Evolutionary conservation across 2,797 vertebrate genomes (phyloP), one percentile per base, ranked within the genome.

Genomic region (Echiichthys vipera): DNA sequence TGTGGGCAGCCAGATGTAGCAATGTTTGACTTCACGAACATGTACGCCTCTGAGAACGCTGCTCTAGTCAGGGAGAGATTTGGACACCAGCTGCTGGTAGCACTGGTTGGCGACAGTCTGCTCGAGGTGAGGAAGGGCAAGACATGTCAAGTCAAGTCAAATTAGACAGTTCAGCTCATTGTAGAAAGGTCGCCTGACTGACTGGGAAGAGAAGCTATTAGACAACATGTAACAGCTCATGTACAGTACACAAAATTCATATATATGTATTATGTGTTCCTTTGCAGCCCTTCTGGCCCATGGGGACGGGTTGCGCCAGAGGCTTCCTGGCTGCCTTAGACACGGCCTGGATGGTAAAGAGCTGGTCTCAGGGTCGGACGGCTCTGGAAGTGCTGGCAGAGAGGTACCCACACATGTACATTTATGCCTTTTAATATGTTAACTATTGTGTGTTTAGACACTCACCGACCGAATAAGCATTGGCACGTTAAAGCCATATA

Each of bases 1-100:
- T 96, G 95, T 0, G 95, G 95, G 56, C 97, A 98, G 85, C 96
- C 97, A 5, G 98, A 99, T 15, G 98, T 98, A 73, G 98, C 98
- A 27, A 99, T 99, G 97, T 99, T 99, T 46, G 98, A 99, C 91
- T 99, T 99, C 85, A 99, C 98, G n/a, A 97, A 92, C 89, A 99
- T 99, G 98, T 95, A 99, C 1, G 98, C 97, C 6, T 98, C 98
- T 0, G 98, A 99, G 91, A 98, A 98, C 0, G 97, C 98, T 0
- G 97, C 98, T 0, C 89, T 99, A 64, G 93, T 98, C 83, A 93
- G 98, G 51, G 97, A 99, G 87, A 91, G 97, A 25, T 95, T 93
- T 75, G 95, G 97, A n/a, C 96, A 96, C 89, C 96, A 94, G 67
- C 94, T 99, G n/a, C 93, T 99, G 22, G 97, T 98, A 43, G 92